Evolutionary conservation across 2,888 invertebrate species (phyloP).

Genomic region (Sipunculus nudus): DNA sequence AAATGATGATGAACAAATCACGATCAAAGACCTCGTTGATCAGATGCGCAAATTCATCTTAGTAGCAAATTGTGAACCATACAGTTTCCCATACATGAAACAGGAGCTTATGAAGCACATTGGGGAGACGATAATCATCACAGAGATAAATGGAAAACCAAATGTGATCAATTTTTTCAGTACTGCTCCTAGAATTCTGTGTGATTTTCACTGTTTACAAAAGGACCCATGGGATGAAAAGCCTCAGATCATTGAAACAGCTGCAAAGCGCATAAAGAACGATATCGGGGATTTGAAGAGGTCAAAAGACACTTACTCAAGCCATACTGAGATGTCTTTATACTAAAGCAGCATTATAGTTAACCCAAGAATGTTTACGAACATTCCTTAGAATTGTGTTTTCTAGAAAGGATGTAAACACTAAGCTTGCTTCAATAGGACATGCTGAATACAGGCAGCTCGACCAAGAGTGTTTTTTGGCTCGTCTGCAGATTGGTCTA

Average conservation of each 20-base stretch:
- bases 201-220: slow-evolving; percentile 21
- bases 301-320: slow-evolving; percentile 30
- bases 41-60: neutral
- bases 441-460: slow-evolving; percentile 40
- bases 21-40: neutral
- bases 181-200: slow-evolving; percentile 27
- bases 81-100: slow-evolving; percentile 26
- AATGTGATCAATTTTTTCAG: slow-evolving; percentile 36
- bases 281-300: slow-evolving; percentile 35
- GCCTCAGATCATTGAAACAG: slow-evolving; percentile 29
- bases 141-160: slow-evolving; percentile 28
- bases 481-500: slow-evolving; percentile 39
- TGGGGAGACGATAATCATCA: slow-evolving; percentile 31
- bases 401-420: slow-evolving; percentile 3
- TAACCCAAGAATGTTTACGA: slow-evolving; percentile 21
- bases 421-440: slow-evolving; percentile 36
- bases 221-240: slow-evolving; percentile 14
- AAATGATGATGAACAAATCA: too few relatives aligned
- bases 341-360: slow-evolving; percentile 8
- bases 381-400: slow-evolving; percentile 15
- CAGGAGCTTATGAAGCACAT: slow-evolving; percentile 31
- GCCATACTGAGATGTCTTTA: slow-evolving; percentile 14
- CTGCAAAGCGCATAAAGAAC: slow-evolving; percentile 39
- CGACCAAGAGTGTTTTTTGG: slow-evolving; percentile 32
- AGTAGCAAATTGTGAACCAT: slow-evolving; percentile 8